Evolutionary conservation across 2,888 invertebrate genomes (phyloP), one percentile per base, ranked within the genome.

Genomic region (Protonemura montana): DNA sequence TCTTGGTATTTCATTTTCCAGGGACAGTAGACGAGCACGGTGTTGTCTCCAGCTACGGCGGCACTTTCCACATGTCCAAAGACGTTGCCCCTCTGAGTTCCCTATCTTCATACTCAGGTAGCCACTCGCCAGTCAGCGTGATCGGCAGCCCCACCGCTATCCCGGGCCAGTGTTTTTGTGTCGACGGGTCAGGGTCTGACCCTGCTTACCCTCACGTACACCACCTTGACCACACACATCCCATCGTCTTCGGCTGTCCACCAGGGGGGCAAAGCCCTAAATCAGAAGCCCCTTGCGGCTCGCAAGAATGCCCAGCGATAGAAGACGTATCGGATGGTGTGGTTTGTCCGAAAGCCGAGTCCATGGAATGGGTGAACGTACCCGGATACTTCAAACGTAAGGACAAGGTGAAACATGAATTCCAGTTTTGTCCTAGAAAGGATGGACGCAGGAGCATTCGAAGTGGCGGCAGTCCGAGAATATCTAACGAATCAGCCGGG

Each of bases 51-150:
- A 88, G 89, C 7, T 89, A 89, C 77, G 90, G 90, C n/a, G 90
- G 89, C 13, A 90, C 90, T 0, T 90, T 90, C 85, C 89, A 89
- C 77, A 88, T 90, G 25, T 89, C 89, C 7, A 89, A 88, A 85
- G 89, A 89, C 7, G 86, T 86, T 25, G 87, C 88, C 7, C 89
- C 89, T 10, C 6, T 84, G 27, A 81, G 29, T 6, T 81, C 29
- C 27, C 41, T 10, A 6, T 83, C 82, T 0, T 2, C 81, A 2
- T 81, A 27, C 81, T 5, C 28, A 28, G 27, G 28, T 0, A 21
- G 26, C 13, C 59, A 76, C 16, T 16, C 76, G 27, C 76, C 82
- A 42, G 5, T 42, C n/a, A 35, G 6, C 41, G 0, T 10, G 7
- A 10, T 7, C 13, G 25, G 82, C 42, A 83, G 25, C 26, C 6